Conservation (phyloP, 1,140 invertebrate species). For the Brachionus asplanchnoidis region DNA sequence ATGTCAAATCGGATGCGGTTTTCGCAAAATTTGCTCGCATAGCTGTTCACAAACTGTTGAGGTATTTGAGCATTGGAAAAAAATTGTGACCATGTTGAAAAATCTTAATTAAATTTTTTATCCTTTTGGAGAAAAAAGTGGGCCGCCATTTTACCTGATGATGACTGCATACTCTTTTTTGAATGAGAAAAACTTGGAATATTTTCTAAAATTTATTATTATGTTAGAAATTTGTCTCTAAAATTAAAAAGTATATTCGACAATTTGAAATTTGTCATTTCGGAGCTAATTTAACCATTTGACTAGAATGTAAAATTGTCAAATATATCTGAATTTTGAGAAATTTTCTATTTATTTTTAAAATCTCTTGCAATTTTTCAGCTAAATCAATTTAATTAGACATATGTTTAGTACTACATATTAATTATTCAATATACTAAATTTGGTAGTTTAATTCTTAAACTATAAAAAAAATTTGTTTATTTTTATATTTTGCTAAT, state of each 20-base stretch:
- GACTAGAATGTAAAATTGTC: background rate
- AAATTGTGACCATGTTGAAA: constrained; percentile 67
- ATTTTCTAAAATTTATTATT: background rate
- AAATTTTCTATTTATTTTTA: background rate
- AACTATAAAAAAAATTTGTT: too few species aligned
- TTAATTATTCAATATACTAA: too few species aligned
- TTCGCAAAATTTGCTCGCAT: constrained; percentile 74
- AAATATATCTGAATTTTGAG: background rate
- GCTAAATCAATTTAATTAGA: too few species aligned
- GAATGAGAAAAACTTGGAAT: too few species aligned
- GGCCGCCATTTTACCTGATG: background rate
- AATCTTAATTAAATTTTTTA: background rate
- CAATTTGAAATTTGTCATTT: background rate
- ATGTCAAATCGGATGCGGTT: constrained; percentile 75
- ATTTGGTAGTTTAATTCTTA: too few species aligned
- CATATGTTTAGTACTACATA: too few species aligned
- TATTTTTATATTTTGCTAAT: too few species aligned
- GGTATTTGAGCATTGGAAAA: constrained; percentile 73
- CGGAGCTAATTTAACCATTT: background rate
- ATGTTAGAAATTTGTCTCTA: background rate
- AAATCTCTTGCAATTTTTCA: background rate
- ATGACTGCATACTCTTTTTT: background rate
- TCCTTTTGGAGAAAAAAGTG: background rate
- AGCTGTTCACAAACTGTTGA: constrained; percentile 67
- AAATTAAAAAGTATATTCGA: background rate